Evolutionary conservation across 1,140 invertebrate species (phyloP), one percentile per base, ranked within the genome.

Genomic region (Probaryconus sp.): DNA sequence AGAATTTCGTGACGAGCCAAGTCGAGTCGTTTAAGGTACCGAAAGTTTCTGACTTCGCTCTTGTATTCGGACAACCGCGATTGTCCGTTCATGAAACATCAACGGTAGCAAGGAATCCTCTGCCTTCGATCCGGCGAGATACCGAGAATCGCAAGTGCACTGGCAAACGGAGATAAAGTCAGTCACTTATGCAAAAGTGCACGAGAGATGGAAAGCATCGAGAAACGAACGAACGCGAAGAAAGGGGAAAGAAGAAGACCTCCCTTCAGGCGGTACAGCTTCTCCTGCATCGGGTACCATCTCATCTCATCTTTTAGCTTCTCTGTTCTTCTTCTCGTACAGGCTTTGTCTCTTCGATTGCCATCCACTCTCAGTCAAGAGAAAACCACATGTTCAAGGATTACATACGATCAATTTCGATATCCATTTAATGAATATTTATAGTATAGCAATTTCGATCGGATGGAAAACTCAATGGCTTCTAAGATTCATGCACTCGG

Each of bases 261-360:
- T 80, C 78, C 83, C 85, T 85, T 69, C 79, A 45, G 84, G 85
- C 85, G 82, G 81, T 85, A 79, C 84, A 87, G 83, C 84, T 84
- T 87, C 83, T 86, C 79, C 72, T 47, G 80, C 80, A 77, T 79
- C 72, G 73, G 70, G 74, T 73, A 82, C 75, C 42, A 42, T 75
- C 71, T 65, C 17, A 43, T 43, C 47, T 76, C 63, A 64, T 77
- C 75, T 68, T 48, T 48, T 21, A 64, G 63, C 63, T 74, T 72
- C 51, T 61, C 56, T 68, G 43, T 58, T 61, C 43, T 70, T 55
- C n/a, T 78, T 76, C 43, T 60, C 58, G 18, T 63, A 33, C 53
- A 28, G 17, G 55, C 68, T 58, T 79, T 68, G 67, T 56, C 47
- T 73, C 60, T 61, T 71, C 38, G 56, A 65, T 64, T 67, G 51